phyloP scores from a whole-genome alignment of 1,140 invertebrate genomes.

The Gryon sp. region DNA sequence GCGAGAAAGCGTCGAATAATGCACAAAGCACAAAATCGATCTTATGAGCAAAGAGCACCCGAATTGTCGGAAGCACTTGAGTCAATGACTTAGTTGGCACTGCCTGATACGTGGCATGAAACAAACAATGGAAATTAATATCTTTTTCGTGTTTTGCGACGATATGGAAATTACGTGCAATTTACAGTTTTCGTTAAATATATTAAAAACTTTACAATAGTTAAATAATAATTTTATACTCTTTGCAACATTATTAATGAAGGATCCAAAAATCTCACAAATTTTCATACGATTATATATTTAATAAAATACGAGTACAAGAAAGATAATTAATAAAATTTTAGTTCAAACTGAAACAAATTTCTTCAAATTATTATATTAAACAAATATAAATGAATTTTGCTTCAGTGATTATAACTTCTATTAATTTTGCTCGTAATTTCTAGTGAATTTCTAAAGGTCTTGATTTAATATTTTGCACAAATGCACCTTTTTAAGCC shows the following conservation, averaged over 20 bases:
- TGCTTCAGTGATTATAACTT: too few species aligned
- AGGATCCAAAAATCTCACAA: too few species aligned
- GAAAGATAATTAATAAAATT: too few species aligned
- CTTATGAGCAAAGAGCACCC: slow-evolving; percentile 60
- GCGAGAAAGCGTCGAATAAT: slow-evolving; percentile 62
- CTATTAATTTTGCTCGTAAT: slow-evolving; percentile 46
- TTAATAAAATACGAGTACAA: too few species aligned
- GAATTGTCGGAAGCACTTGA: slow-evolving; percentile 62
- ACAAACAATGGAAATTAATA: slow-evolving; percentile 55
- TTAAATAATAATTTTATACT: too few species aligned
- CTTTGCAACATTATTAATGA: too few species aligned
- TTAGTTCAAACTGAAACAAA: too few species aligned
- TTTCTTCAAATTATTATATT: too few species aligned
- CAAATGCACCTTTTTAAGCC: slow-evolving; percentile 70
- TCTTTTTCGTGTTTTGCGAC: slow-evolving; percentile 52
- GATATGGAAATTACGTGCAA: slow-evolving; percentile 47
- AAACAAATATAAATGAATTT: too few species aligned
- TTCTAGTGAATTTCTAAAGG: slow-evolving; percentile 40
- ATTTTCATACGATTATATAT: too few species aligned
- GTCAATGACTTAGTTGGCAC: slow-evolving; percentile 64
- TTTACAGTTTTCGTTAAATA: not conserved
- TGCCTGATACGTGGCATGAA: slow-evolving; percentile 64
- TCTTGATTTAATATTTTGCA: slow-evolving; percentile 66
- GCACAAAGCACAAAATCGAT: slow-evolving; percentile 66
- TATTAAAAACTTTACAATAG: too few species aligned